Evolutionary conservation across 1,140 invertebrate species (phyloP), one percentile per base, ranked within the genome.

Genomic region (Trichoplusia ni): DNA sequence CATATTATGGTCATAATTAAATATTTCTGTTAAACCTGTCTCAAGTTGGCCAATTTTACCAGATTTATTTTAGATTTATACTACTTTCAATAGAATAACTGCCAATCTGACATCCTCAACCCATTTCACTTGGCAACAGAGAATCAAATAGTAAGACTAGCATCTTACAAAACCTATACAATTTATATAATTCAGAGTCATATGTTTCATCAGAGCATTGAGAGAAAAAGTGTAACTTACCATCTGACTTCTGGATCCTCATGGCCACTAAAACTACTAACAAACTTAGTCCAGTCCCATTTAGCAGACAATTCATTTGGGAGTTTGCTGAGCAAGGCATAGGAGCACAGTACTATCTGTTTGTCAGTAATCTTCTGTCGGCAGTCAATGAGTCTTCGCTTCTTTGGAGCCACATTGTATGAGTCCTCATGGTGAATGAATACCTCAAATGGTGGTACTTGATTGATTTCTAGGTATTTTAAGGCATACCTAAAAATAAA

Each of bases 211-310:
- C 7, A 4, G 25, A 27, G 8, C 33, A 35, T 35, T 4, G 7
- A 35, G 33, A 27, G 25, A 27, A 27, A 27, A 27, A 3, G 7
- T 3, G 25, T 35, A 53, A 73, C 71, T 73, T 73, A 87, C 86
- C 85, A 88, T 86, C 76, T 77, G 53, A 89, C 81, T 64, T 84
- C 72, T 25, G 67, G 35, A 74, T 82, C 69, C 31, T 81, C 71
- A 74, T 90, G 79, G 38, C 67, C 59, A 42, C 76, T 77, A 58
- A 84, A 90, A 27, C 77, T 86, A 0, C 65, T 64, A 3, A 90
- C 60, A 81, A 90, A 90, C n/a, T 75, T 84, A 0, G 82, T 81
- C 88, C 88, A 90, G 56, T 90, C 79, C 88, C 88, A 90, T 81
- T 88, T 87, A 6, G 62, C 35, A 19, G 86, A 77, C 6, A 90